Percentiles rank a stretch among this genome's conserved stretches.
Conservation (phyloP, 2,888 invertebrate genomes). For the Schizaphis graminum region DNA sequence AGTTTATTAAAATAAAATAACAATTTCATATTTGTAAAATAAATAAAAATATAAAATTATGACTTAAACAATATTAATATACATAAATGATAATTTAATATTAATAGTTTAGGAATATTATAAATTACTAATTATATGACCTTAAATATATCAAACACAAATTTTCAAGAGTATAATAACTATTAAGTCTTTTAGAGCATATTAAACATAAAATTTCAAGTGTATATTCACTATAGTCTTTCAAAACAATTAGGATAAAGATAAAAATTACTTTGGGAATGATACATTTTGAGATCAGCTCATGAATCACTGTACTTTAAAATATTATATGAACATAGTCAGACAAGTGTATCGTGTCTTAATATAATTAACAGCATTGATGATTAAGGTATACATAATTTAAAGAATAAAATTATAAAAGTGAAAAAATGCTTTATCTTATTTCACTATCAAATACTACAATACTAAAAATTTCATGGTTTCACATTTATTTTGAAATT, state of each 20-base stretch:
- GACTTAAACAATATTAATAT: background rate
- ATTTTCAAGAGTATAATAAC: background rate
- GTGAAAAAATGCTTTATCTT: background rate
- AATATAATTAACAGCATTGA: background rate
- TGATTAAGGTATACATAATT: background rate
- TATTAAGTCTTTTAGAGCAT: constrained; percentile 4
- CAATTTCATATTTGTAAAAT: background rate
- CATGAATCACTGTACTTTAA: background rate
- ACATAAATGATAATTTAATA: background rate
- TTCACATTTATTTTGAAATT: background rate
- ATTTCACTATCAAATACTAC: background rate
- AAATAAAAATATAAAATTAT: background rate
- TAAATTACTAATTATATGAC: background rate
- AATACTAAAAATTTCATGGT: background rate
- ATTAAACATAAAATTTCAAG: constrained; percentile 12
- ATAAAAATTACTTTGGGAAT: constrained; percentile 29
- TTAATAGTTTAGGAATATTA: background rate
- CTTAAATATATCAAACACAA: background rate
- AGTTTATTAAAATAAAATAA: background rate
- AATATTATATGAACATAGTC: background rate
- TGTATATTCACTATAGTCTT: constrained; percentile 12
- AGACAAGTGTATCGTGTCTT: background rate
- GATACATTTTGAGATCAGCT: constrained; percentile 39
- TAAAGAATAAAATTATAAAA: background rate
- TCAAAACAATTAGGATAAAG: constrained; percentile 4